phyloP scores from a whole-genome alignment of 2,113 vertebrate species.

The Thryonomys swinderianus region DNA sequence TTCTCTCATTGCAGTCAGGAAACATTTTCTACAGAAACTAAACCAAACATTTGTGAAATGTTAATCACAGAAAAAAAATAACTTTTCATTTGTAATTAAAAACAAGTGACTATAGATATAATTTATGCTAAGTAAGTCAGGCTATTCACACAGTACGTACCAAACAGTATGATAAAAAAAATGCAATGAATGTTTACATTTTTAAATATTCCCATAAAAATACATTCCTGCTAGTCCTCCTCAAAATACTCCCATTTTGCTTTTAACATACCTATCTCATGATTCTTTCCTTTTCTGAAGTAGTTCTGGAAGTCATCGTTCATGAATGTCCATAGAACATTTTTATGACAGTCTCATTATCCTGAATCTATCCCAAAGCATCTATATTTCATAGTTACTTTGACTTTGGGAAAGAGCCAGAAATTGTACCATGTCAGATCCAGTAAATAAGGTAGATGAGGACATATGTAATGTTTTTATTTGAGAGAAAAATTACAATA shows the following conservation, averaged over 20 bases:
- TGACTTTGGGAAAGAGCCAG: background rate
- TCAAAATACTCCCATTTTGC: background rate
- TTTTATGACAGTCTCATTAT: background rate
- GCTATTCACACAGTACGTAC: background rate
- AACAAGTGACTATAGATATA: background rate
- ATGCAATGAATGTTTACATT: background rate
- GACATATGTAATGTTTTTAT: background rate
- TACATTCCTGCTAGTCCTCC: background rate
- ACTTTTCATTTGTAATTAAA: constrained; percentile 30
- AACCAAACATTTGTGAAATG: constrained; percentile 77
- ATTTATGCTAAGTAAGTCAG: constrained; percentile 16
- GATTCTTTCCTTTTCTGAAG: background rate
- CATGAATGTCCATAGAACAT: background rate
- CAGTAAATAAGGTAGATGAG: background rate
- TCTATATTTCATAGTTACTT: background rate
- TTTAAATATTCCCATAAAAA: background rate
- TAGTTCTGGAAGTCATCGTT: background rate
- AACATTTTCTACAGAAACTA: constrained; percentile 92
- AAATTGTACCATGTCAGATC: background rate
- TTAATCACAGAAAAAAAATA: constrained; percentile 63
- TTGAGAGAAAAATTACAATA: background rate
- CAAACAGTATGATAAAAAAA: background rate
- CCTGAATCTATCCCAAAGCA: background rate
- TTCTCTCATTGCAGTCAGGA: constrained; percentile 89
- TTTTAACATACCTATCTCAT: background rate